Evolutionary conservation across 2,888 invertebrate species (phyloP).

Genomic region (Trypoxylon attenuatum): DNA sequence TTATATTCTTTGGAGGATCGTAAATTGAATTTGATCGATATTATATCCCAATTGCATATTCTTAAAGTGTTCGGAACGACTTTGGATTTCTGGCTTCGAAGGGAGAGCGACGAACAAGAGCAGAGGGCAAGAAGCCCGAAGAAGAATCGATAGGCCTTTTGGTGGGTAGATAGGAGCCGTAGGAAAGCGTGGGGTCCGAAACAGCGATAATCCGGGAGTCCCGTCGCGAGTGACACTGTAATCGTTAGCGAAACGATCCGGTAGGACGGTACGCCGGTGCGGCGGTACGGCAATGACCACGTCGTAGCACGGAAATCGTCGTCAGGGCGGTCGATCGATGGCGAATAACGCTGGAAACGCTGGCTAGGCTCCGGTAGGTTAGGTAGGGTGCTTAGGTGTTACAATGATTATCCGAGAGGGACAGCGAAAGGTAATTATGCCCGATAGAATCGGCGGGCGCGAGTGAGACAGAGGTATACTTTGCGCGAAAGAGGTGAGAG

Average conservation of each 20-base stretch:
- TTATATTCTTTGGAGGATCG: too few species aligned
- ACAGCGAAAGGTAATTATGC: slow-evolving; percentile 74
- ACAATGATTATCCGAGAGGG: slow-evolving; percentile 74
- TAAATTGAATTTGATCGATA: too few species aligned
- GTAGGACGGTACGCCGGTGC: too few species aligned
- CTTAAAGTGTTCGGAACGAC: too few species aligned
- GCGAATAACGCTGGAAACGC: slow-evolving; percentile 68
- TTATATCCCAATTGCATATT: too few species aligned
- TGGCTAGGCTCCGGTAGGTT: slow-evolving; percentile 68
- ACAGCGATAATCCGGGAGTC: slow-evolving; percentile 46
- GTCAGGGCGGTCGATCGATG: slow-evolving; percentile 67
- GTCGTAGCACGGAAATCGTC: slow-evolving; percentile 66
- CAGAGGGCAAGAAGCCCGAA: slow-evolving; percentile 6
- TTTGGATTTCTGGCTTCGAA: too few species aligned
- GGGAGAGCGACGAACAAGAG: slow-evolving; percentile 26
- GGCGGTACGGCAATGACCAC: slow-evolving; percentile 58
- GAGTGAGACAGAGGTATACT: slow-evolving; percentile 67
- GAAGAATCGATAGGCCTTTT: not conserved
- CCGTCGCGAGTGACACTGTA: slow-evolving; percentile 50
- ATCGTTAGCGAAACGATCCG: slow-evolving; percentile 58
- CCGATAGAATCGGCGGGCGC: slow-evolving; percentile 69
- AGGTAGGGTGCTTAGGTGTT: slow-evolving; percentile 74
- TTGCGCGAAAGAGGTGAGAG: slow-evolving; percentile 62
- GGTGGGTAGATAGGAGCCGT: not conserved
- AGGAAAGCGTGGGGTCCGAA: slow-evolving; percentile 11